phyloP scores from a whole-genome alignment of 2,797 vertebrate species.

The Apogon talboti region DNA sequence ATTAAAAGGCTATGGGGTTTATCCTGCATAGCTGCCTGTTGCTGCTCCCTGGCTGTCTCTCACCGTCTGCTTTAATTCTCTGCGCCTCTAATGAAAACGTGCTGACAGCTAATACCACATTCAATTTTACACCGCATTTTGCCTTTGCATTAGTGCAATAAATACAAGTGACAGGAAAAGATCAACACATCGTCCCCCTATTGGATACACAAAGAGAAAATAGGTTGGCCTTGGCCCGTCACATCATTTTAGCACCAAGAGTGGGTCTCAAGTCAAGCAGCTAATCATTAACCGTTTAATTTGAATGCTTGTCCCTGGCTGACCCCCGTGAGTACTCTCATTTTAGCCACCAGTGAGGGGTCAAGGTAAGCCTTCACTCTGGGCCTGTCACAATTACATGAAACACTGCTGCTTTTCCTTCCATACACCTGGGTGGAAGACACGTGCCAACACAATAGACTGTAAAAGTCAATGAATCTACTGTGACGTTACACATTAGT shows the following conservation, averaged over 20 bases:
- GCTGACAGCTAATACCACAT: conserved; percentile 75
- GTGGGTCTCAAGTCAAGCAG: conserved; percentile 55
- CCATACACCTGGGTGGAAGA: conserved; percentile 1
- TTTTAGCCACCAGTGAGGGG: conserved; percentile 45
- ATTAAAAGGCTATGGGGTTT: conserved; percentile 61
- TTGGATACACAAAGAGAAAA: conserved; percentile 51
- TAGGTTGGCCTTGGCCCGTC: conserved; percentile 53
- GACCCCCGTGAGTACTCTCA: conserved; percentile 54
- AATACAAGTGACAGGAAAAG: conserved; percentile 65
- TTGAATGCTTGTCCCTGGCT: conserved; percentile 65
- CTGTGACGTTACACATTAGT: no score
- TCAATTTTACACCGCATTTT: conserved; percentile 68
- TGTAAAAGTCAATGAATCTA: neutral
- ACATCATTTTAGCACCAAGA: conserved; percentile 56
- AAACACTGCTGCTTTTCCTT: neutral
- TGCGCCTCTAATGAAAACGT: conserved; percentile 75
- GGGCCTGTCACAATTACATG: conserved; percentile 22
- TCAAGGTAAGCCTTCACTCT: conserved; percentile 47
- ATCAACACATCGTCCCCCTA: conserved; percentile 53
- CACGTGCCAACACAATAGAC: neutral
- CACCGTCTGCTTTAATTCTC: conserved; percentile 73
- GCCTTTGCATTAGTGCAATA: conserved; percentile 60
- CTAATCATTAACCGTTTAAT: conserved; percentile 77
- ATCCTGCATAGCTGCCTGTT: conserved; percentile 62
- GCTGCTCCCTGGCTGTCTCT: conserved; percentile 62